Percentiles rank a stretch among this genome's conserved stretches.
phyloP scores from a whole-genome alignment of 92 coral and sea anemone species.

The Phenganax stokvisi region DNA sequence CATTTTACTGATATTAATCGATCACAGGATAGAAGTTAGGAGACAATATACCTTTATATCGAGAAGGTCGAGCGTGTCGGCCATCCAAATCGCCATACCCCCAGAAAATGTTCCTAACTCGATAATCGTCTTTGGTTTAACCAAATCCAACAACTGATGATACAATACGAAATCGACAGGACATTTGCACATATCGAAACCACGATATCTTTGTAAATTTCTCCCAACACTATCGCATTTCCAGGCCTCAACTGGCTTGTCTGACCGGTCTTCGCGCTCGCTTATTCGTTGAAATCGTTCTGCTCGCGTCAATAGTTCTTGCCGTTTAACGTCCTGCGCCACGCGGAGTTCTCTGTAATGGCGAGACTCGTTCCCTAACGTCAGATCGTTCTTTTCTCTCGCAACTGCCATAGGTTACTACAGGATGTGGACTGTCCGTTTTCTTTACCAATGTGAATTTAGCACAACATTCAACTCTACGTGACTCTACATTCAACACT shows the following conservation, averaged over 20 bases:
- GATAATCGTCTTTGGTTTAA: background rate
- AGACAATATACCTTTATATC: background rate
- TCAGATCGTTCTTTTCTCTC: slow-evolving; percentile 16
- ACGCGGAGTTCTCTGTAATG: slow-evolving; percentile 24
- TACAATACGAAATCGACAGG: slow-evolving; percentile 48
- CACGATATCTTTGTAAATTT: slow-evolving; percentile 36
- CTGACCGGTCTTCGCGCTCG: slow-evolving; percentile 43
- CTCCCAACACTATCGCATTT: slow-evolving; percentile 21
- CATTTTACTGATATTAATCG: too few relatives aligned
- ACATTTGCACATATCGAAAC: slow-evolving; percentile 39
- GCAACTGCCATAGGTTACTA: too few relatives aligned
- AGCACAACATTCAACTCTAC: too few relatives aligned
- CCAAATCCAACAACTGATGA: slow-evolving; percentile 27
- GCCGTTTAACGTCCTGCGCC: slow-evolving; percentile 18
- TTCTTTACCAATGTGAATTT: too few relatives aligned
- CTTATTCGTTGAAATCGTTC: slow-evolving; percentile 42
- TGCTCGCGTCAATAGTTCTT: slow-evolving; percentile 18
- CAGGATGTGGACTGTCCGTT: too few relatives aligned
- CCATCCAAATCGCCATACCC: background rate
- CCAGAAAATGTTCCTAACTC: slow-evolving; percentile 50
- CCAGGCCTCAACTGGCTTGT: slow-evolving; percentile 22
- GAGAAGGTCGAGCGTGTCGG: slow-evolving; percentile 38
- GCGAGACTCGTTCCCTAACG: slow-evolving; percentile 43
- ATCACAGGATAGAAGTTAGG: too few relatives aligned
- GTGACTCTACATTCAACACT: too few relatives aligned